Percentiles rank a stretch among this genome's conserved stretches.
Evolutionary conservation across 2,888 invertebrate genomes (phyloP).

Genomic region (Melinopterus prodromus): DNA sequence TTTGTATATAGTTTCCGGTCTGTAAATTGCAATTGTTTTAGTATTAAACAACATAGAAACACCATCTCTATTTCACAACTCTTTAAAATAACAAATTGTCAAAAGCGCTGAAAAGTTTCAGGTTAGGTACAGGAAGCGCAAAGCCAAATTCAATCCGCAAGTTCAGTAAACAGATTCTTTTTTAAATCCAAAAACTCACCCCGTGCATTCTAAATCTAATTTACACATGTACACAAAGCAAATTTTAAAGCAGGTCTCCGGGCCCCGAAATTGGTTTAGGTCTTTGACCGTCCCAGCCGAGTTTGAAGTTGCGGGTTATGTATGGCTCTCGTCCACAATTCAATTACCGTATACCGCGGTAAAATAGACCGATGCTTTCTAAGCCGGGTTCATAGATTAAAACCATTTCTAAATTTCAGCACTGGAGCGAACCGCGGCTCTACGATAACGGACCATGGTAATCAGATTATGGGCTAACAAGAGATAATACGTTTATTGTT

Average conservation of each 20-base stretch:
- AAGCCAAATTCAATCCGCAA: no score
- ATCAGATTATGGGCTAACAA: neutral
- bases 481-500: no score
- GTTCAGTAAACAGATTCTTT: neutral
- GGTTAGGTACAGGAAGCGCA: no score
- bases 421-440: neutral
- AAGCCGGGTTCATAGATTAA: neutral
- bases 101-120: no score
- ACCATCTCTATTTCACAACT: no score
- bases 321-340: slow-evolving; percentile 4
- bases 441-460: neutral
- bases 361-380: neutral
- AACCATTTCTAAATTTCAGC: neutral
- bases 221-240: neutral
- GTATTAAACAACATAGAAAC: no score
- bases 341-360: neutral
- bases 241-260: neutral
- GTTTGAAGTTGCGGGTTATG: neutral
- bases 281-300: neutral
- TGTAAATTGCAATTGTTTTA: no score
- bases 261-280: neutral
- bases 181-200: neutral
- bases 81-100: no score
- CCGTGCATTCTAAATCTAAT: neutral
- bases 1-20: no score